Conservation (phyloP, 37 sponge, comb jelly and placozoan genomes). For the Ianthella basta region DNA sequence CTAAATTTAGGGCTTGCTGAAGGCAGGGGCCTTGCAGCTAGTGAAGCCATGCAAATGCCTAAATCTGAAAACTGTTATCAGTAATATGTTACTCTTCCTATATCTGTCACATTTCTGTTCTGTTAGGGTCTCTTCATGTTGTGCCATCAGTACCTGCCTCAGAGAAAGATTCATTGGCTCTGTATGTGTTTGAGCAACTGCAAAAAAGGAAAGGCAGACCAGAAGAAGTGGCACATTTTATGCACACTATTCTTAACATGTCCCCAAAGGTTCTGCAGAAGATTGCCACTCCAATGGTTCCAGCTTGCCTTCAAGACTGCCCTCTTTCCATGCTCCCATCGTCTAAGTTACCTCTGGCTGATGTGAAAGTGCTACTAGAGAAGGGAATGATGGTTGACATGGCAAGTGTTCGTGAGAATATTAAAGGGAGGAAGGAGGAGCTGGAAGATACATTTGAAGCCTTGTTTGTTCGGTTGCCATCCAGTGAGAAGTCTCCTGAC, state of each 20-base stretch:
- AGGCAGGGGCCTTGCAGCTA: no score
- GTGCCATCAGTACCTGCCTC: neutral
- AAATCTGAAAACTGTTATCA: no score
- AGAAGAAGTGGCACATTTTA: conserved; percentile 1
- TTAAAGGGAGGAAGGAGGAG: no score
- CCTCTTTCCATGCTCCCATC: neutral
- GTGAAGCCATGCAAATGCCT: no score
- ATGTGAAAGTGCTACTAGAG: neutral
- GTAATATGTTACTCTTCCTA: no score
- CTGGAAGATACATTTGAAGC: no score
- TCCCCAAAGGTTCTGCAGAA: neutral
- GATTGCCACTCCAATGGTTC: neutral
- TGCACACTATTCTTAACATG: neutral
- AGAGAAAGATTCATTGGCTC: neutral
- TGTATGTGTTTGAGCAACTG: neutral
- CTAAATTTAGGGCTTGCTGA: no score
- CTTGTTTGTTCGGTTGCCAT: neutral
- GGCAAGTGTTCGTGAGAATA: no score
- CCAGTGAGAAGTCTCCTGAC: neutral
- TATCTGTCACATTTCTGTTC: no score
- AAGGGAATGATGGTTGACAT: conserved; percentile 12
- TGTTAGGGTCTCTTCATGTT: neutral
- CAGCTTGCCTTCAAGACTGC: neutral
- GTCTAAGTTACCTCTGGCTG: neutral
- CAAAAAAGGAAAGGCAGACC: neutral